These are phyloP conservation scores for Cossypha polioptera DNA, from an alignment of 2,797 vertebrate species.

Conservation along the genomic window DNA sequence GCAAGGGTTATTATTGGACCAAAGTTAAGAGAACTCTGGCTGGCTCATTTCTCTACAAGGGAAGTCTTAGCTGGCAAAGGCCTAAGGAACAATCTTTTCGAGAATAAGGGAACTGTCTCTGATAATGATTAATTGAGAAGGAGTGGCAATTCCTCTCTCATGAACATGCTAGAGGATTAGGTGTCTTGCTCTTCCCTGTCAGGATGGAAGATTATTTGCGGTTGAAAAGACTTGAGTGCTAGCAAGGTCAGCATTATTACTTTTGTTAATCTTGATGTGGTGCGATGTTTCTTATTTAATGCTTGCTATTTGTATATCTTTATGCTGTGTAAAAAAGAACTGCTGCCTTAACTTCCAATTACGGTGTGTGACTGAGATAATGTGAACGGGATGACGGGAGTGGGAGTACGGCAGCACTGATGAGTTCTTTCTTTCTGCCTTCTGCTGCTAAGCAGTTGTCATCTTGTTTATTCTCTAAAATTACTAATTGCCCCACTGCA, in stretches of 20 bases:
- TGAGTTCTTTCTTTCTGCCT: conserved; percentile 41
- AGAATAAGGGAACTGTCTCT: conserved; percentile 3
- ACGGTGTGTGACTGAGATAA: conserved; percentile 20
- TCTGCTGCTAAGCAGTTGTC: conserved; percentile 35
- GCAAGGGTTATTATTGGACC: neutral
- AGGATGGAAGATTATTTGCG: conserved; percentile 55
- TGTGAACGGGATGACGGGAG: neutral
- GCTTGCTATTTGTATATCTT: conserved; percentile 65
- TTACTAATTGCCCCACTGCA: conserved; percentile 47
- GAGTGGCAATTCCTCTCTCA: conserved; percentile 33
- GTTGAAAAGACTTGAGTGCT: conserved; percentile 60
- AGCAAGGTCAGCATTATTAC: conserved; percentile 69
- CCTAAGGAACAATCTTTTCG: neutral
- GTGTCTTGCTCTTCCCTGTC: conserved; percentile 22
- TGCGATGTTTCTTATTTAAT: conserved; percentile 67
- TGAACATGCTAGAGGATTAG: conserved; percentile 50
- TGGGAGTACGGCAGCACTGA: conserved; percentile 47
- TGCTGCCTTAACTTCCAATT: conserved; percentile 40
- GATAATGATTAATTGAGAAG: conserved; percentile 55
- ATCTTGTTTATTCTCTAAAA: conserved; percentile 59
- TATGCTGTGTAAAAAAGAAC: neutral
- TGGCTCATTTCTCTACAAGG: neutral
- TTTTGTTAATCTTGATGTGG: conserved; percentile 61
- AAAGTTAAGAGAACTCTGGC: neutral
- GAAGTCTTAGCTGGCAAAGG: neutral